Evolutionary conservation across 2,888 invertebrate genomes (phyloP).

Genomic region (Conus canariensis): DNA sequence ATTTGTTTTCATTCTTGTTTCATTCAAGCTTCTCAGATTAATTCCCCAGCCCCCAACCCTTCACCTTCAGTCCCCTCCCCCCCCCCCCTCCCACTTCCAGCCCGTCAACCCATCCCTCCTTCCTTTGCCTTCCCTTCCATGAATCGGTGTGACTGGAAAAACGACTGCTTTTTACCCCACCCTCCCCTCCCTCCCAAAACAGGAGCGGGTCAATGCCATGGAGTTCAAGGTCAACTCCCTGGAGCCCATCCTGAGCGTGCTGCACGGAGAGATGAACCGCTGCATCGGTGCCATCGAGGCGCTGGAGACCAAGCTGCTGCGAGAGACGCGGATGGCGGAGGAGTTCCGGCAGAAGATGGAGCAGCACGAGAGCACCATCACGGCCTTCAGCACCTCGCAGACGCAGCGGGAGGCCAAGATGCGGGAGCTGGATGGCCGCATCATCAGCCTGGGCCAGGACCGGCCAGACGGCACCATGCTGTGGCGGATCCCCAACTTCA

Average conservation of each 20-base stretch:
- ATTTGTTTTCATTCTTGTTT: too few relatives aligned
- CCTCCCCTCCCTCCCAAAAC: not conserved
- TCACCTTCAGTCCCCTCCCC: not conserved
- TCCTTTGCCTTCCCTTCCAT: not conserved
- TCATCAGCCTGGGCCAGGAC: conserved; percentile 59
- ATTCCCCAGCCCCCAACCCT: not conserved
- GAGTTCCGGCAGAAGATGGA: conserved; percentile 50
- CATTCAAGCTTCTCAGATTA: not conserved
- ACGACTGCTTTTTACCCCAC: not conserved
- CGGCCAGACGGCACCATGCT: conserved; percentile 73
- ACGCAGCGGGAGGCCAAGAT: conserved; percentile 61
- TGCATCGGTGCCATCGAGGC: conserved; percentile 63
- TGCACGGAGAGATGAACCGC: conserved; percentile 69
- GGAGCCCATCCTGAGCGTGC: conserved; percentile 65
- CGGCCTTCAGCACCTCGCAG: conserved; percentile 54
- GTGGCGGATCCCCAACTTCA: conserved; percentile 73
- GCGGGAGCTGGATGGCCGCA: conserved; percentile 61
- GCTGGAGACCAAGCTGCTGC: conserved; percentile 51
- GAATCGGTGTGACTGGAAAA: not conserved
- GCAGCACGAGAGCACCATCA: conserved; percentile 54
- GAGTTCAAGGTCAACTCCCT: conserved; percentile 59
- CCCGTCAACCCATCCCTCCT: not conserved
- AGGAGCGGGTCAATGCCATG: conserved; percentile 28
- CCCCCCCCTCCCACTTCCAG: not conserved
- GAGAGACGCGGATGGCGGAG: conserved; percentile 4